Evolutionary conservation across 2,113 vertebrate genomes (phyloP).

Genomic region (Neolamprologus tretocephalus): DNA sequence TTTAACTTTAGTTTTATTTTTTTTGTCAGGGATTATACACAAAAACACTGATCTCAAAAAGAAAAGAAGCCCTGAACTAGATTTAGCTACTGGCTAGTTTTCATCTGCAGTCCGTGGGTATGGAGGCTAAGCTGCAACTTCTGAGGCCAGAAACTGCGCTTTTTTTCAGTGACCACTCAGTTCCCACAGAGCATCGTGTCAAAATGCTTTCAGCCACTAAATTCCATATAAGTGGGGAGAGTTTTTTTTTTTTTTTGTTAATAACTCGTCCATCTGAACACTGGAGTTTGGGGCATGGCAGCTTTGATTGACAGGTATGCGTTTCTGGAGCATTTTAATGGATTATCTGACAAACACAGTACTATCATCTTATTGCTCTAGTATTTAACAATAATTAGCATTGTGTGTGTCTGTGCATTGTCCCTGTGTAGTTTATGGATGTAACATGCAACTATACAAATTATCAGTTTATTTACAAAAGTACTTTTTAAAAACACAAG

Average conservation of each 20-base stretch:
- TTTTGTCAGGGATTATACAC: not conserved
- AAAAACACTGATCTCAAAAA: not conserved
- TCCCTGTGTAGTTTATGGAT: not conserved
- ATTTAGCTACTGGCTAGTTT: not conserved
- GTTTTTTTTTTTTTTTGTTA: accelerated
- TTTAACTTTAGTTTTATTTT: not conserved
- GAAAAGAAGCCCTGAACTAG: not conserved
- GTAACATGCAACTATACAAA: not conserved
- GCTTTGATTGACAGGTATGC: not conserved
- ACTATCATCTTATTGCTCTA: not conserved
- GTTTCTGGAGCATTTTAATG: not conserved
- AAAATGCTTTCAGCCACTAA: not conserved
- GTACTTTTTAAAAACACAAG: not conserved
- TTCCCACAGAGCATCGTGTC: not conserved
- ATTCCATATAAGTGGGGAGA: not conserved
- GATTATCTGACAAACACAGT: not conserved
- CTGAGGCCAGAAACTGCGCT: not conserved
- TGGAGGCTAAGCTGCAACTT: not conserved
- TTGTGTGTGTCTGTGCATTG: not conserved
- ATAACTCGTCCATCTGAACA: not conserved
- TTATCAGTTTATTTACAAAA: not conserved
- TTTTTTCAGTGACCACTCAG: not conserved
- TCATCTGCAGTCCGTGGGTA: not conserved
- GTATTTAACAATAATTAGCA: not conserved
- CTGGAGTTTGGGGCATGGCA: not conserved